Base-by-base conservation (phyloP, 2,888 invertebrate species). In the Heliconius aoede region DNA sequence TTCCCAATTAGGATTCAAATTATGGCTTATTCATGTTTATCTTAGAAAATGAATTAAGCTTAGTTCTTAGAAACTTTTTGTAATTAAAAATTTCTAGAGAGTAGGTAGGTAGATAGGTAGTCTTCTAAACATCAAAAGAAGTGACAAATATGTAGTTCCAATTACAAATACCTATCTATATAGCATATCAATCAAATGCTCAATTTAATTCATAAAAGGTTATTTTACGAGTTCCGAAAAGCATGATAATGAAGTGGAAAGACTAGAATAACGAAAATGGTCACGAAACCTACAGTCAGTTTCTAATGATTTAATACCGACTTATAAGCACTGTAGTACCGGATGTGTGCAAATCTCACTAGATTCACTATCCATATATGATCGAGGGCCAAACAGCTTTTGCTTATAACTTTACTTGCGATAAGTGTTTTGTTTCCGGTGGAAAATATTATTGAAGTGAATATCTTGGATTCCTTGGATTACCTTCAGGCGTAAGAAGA, bases 181-280 rank as follows among this genome's bases (percentile, higher is more conserved):
- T 13, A n/a, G n/a, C 32, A 13, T 13, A 62, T 5, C 30, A 51
- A 68, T 68, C 28, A 68, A 28, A 68, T 26, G 11, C 26, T 7
- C 21, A 69, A 69, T 69, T 69, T 69, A 15, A 13, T 30, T 55
- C 69, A 32, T 51, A 69, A 76, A 77, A 76, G 73, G 75, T 58
- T 65, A 71, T 76, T 61, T 72, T 65, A 76, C 74, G 61, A 74
- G 72, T 74, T 78, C 58, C 64, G 62, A 78, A 79, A 74, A 77
- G 32, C 32, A 24, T 36, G 72, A 26, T 74, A 72, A 61, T 72
- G 61, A 76, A 62, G 79, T 69, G 69, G 77, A 73, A 76, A 78
- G 67, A 79, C 79, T 72, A 24, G 79, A 76, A 74, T 46, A 64
- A 76, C 74, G 68, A 76, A 79, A 75, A 79, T 78, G 78, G 79